Conservation (phyloP, 2,888 invertebrate genomes). For the Dolichomitus sp. region DNA sequence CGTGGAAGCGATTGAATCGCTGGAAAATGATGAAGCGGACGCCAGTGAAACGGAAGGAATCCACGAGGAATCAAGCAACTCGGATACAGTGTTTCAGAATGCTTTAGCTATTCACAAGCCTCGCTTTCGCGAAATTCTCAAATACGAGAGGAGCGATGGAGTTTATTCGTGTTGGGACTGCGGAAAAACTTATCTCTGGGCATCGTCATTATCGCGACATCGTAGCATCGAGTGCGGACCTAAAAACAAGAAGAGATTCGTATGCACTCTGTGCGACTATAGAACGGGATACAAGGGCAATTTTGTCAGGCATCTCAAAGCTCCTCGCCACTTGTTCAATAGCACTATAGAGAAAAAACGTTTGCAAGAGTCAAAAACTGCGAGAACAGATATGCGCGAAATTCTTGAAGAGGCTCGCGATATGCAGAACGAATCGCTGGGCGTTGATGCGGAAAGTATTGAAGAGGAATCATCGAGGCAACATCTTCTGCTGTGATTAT, state of each 20-base stretch:
- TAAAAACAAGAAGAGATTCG: conserved; percentile 62
- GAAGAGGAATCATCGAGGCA: conserved; percentile 1
- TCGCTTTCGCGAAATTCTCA: conserved; percentile 63
- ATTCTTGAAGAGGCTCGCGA: background rate
- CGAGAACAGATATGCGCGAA: background rate
- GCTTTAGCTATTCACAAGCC: conserved; percentile 46
- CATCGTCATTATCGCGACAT: conserved; percentile 70
- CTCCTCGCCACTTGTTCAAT: conserved; percentile 65
- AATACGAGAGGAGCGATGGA: conserved; percentile 58
- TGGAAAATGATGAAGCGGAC: background rate
- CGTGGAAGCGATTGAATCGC: conserved; percentile 4
- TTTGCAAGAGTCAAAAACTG: background rate
- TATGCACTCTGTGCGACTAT: conserved; percentile 65
- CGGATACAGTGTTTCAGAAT: conserved; percentile 6
- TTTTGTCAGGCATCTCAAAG: conserved; percentile 65
- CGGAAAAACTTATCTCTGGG: conserved; percentile 67
- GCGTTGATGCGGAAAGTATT: background rate
- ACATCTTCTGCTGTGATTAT: conserved; percentile 24
- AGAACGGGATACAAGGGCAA: conserved; percentile 66
- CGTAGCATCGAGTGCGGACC: conserved; percentile 68
- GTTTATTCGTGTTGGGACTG: conserved; percentile 68
- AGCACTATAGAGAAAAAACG: conserved; percentile 23
- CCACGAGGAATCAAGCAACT: conserved; percentile 3
- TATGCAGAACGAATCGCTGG: background rate
- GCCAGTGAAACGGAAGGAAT: conserved; percentile 8